Evolutionary conservation across 37 sponge, comb jelly and placozoan species (phyloP).

Genomic region (Spongia lamella): DNA sequence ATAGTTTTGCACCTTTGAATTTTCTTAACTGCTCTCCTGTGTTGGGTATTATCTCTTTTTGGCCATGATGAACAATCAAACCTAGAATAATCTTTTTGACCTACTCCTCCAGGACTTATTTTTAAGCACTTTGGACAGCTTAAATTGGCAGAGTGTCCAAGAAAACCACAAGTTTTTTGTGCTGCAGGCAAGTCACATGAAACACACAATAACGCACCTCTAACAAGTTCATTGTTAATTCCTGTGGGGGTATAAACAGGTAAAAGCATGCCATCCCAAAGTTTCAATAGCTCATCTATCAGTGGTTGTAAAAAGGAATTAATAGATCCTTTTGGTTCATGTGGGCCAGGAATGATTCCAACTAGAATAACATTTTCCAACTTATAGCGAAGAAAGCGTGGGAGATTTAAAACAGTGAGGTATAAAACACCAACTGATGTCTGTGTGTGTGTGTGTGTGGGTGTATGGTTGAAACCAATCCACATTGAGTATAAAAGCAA

Average conservation of each 20-base stretch:
- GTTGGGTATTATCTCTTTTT: neutral
- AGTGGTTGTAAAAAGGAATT: constrained; percentile 28
- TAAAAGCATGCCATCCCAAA: constrained; percentile 20
- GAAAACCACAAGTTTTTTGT: constrained; percentile 1
- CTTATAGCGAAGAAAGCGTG: neutral
- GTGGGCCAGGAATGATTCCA: constrained; percentile 38
- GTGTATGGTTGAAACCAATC: constrained; percentile 41
- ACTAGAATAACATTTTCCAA: constrained; percentile 13
- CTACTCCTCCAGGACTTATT: constrained; percentile 2
- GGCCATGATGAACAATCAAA: constrained; percentile 14
- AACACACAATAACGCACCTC: neutral
- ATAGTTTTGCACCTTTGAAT: too few relatives aligned
- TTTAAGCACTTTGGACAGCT: constrained; percentile 21
- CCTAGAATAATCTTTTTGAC: constrained; percentile 13
- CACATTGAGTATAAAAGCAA: constrained; percentile 21
- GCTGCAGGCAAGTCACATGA: constrained; percentile 23
- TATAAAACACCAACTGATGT: constrained; percentile 32
- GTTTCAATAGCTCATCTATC: constrained; percentile 12
- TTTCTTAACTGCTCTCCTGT: neutral
- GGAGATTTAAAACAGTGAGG: constrained; percentile 14
- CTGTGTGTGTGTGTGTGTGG: too few relatives aligned
- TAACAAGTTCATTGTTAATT: neutral
- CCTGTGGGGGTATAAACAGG: neutral
- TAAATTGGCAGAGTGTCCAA: constrained; percentile 4
- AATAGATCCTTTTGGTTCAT: constrained; percentile 13